These are phyloP conservation scores for Hylyphantes graminicola DNA, from an alignment of 1,140 invertebrate species.

Conservation along the genomic window DNA sequence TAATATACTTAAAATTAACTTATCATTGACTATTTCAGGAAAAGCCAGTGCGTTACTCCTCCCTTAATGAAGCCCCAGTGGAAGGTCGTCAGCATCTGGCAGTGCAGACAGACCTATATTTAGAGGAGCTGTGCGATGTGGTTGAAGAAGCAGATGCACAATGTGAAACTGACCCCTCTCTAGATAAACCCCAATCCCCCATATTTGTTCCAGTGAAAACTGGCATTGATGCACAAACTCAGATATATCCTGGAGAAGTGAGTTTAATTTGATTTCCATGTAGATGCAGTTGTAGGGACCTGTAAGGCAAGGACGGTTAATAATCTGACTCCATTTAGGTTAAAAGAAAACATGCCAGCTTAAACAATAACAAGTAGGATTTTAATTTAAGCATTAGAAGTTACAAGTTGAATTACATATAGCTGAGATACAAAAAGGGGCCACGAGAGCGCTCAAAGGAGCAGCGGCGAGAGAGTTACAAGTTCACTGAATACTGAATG, in stretches of 20 bases:
- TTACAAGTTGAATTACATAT: too few relatives aligned
- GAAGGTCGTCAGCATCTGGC: slow-evolving; percentile 82
- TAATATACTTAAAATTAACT: not conserved
- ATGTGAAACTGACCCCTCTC: slow-evolving; percentile 87
- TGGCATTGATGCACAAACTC: slow-evolving; percentile 82
- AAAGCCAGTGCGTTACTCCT: not conserved
- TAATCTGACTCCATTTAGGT: too few relatives aligned
- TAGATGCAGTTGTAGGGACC: too few relatives aligned
- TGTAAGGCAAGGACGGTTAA: too few relatives aligned
- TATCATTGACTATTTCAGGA: not conserved
- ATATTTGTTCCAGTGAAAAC: slow-evolving; percentile 80
- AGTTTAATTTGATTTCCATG: slow-evolving; percentile 65
- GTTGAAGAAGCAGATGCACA: slow-evolving; percentile 75
- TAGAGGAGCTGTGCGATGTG: slow-evolving; percentile 79
- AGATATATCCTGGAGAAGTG: slow-evolving; percentile 88
- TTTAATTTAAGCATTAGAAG: too few relatives aligned
- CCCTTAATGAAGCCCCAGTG: slow-evolving; percentile 68
- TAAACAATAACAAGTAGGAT: too few relatives aligned
- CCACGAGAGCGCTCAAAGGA: too few relatives aligned
- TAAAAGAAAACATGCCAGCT: too few relatives aligned
- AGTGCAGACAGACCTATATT: slow-evolving; percentile 87
- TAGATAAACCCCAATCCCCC: slow-evolving; percentile 80
- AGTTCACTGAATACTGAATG: too few relatives aligned
- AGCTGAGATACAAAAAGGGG: too few relatives aligned
- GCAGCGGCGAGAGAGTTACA: too few relatives aligned